phyloP scores from a whole-genome alignment of 1,140 invertebrate genomes.

The Aethina tumida region DNA sequence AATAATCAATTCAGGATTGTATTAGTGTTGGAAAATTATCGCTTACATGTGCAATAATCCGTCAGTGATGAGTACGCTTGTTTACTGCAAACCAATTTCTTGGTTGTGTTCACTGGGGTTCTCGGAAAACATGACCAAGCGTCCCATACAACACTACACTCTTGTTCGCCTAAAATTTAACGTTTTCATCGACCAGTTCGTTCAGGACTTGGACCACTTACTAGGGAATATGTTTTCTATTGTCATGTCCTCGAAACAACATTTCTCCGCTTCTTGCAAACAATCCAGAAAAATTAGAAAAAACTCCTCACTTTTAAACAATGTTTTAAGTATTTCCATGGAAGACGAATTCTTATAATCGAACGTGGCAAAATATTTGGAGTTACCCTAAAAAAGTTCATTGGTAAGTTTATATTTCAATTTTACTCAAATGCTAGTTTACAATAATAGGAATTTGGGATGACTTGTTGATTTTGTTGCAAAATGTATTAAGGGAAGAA shows the following conservation, averaged over 20 bases:
- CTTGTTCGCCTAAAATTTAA: slow-evolving; percentile 18
- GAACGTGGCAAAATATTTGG: slow-evolving; percentile 14
- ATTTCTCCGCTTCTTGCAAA: slow-evolving; percentile 19
- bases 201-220: slow-evolving; percentile 8
- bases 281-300: slow-evolving; percentile 22
- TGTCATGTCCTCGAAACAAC: slow-evolving; percentile 20
- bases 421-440: too few relatives aligned
- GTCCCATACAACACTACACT: slow-evolving; percentile 42
- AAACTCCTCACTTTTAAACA: slow-evolving; percentile 15
- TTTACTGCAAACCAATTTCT: slow-evolving; percentile 37
- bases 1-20: background rate
- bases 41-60: slow-evolving; percentile 42
- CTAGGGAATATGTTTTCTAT: slow-evolving; percentile 17
- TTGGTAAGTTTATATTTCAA: too few relatives aligned
- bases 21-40: slow-evolving; percentile 3
- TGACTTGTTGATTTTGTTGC: too few relatives aligned
- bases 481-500: too few relatives aligned
- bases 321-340: slow-evolving; percentile 9
- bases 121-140: slow-evolving; percentile 43
- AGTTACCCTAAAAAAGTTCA: too few relatives aligned
- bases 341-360: slow-evolving; percentile 19
- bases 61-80: slow-evolving; percentile 42
- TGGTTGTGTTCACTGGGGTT: slow-evolving; percentile 27
- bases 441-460: too few relatives aligned
- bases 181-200: background rate